Evolutionary conservation across 2,797 vertebrate species (phyloP).

Genomic region (Atherinosoma microstoma): DNA sequence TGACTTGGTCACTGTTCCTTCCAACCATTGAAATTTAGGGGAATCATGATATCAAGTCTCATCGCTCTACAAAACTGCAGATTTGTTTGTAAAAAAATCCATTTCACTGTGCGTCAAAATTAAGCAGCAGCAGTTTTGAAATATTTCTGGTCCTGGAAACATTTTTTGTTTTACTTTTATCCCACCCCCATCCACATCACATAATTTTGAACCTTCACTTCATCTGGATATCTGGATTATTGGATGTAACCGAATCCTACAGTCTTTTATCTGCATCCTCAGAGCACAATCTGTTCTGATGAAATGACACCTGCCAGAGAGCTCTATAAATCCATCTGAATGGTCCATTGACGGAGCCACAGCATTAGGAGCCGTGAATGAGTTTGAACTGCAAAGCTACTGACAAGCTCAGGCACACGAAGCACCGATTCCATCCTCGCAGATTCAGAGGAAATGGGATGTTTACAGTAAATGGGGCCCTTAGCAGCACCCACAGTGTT

Average conservation of each 20-base stretch:
- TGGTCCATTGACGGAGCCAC: constrained; percentile 67
- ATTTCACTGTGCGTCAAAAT: background rate
- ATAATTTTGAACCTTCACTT: constrained; percentile 12
- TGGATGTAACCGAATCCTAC: constrained; percentile 38
- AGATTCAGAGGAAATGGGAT: constrained; percentile 79
- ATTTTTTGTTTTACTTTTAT: background rate
- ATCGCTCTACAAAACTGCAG: background rate
- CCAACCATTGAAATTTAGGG: too few relatives aligned
- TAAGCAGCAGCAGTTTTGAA: background rate
- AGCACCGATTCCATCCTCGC: constrained; percentile 66
- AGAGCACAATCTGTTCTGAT: constrained; percentile 48
- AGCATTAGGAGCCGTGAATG: constrained; percentile 52
- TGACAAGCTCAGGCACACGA: constrained; percentile 51
- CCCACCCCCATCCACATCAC: background rate
- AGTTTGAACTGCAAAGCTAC: constrained; percentile 58
- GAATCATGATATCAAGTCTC: too few relatives aligned
- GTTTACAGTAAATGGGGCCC: constrained; percentile 80
- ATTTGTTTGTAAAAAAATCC: background rate
- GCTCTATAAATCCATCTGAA: constrained; percentile 68
- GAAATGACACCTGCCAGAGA: constrained; percentile 75
- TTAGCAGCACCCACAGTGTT: constrained; percentile 74
- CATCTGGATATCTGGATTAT: constrained; percentile 38
- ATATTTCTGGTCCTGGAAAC: background rate
- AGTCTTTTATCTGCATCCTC: constrained; percentile 37
- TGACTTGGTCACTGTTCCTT: too few relatives aligned